Percentiles rank a stretch among this genome's conserved stretches.
These are phyloP conservation scores for Drosophila macrospina DNA, from an alignment of 2,888 invertebrate species.

Conservation along the genomic window DNA sequence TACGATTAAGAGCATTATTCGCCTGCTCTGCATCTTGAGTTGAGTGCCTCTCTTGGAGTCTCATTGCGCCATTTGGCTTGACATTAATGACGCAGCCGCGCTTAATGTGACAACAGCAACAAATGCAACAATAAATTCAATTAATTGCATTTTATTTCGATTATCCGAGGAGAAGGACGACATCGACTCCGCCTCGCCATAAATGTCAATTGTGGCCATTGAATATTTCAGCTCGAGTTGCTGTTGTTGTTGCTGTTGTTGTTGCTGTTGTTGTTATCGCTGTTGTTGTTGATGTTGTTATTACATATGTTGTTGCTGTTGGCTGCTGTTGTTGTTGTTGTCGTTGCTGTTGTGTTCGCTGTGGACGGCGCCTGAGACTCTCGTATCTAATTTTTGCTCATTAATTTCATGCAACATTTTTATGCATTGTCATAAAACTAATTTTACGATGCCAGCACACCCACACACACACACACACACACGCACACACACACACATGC, in stretches of 20 bases:
- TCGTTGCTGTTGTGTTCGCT: neutral
- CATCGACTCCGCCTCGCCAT: constrained; percentile 33
- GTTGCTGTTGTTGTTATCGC: neutral
- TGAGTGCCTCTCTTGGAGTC: constrained; percentile 42
- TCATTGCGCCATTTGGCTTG: constrained; percentile 39
- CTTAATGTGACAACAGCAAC: constrained; percentile 44
- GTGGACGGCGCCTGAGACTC: constrained; percentile 14
- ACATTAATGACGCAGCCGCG: constrained; percentile 48
- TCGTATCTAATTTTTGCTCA: constrained; percentile 76
- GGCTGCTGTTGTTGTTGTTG: neutral
- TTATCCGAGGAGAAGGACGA: constrained; percentile 43
- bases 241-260: neutral
- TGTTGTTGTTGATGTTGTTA: neutral
- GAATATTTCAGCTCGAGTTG: constrained; percentile 53
- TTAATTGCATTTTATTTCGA: constrained; percentile 81
- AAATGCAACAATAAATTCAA: constrained; percentile 80
- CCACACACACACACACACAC: constrained; percentile 26
- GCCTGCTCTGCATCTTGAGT: constrained; percentile 5
- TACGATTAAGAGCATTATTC: neutral
- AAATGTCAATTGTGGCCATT: constrained; percentile 74
- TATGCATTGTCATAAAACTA: constrained; percentile 81
- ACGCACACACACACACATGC: constrained; percentile 5
- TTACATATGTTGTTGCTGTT: neutral
- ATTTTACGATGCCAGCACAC: constrained; percentile 66
- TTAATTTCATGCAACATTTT: constrained; percentile 80